Evolutionary conservation across 2,888 invertebrate genomes (phyloP).

Genomic region (Andrena camellia): DNA sequence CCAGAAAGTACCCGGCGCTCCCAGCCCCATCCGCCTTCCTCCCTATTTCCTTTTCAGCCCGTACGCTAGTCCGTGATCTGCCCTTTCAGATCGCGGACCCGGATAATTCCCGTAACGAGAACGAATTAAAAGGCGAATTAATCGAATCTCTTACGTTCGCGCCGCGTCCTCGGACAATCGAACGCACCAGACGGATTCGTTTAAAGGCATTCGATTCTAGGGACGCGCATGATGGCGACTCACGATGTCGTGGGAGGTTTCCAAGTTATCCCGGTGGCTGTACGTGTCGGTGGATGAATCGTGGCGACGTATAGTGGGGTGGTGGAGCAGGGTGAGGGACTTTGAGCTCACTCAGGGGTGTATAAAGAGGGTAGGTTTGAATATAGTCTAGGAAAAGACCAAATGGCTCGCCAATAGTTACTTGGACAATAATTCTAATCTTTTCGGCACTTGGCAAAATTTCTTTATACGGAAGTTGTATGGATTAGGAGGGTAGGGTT

Average conservation of each 20-base stretch:
- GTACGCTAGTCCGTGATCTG: conserved; percentile 60
- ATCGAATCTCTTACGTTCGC: conserved; percentile 70
- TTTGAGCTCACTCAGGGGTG: too few relatives aligned
- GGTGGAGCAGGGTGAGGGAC: too few relatives aligned
- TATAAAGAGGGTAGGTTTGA: too few relatives aligned
- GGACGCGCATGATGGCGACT: background rate
- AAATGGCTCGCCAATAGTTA: too few relatives aligned
- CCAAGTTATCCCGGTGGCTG: background rate
- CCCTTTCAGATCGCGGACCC: conserved; percentile 74
- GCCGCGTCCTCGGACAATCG: conserved; percentile 34
- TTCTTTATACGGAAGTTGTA: too few relatives aligned
- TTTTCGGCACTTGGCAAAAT: too few relatives aligned
- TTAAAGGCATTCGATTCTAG: conserved; percentile 43
- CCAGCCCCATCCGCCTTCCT: conserved; percentile 26
- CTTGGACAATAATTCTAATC: too few relatives aligned
- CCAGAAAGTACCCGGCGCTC: conserved; percentile 26
- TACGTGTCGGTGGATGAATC: conserved; percentile 6
- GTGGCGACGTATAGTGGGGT: too few relatives aligned
- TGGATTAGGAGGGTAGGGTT: too few relatives aligned
- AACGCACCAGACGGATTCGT: conserved; percentile 27
- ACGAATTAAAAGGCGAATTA: conserved; percentile 77
- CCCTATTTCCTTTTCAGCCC: conserved; percentile 47
- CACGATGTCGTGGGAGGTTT: background rate
- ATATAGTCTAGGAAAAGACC: too few relatives aligned
- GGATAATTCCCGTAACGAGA: conserved; percentile 78